Evolutionary conservation across 2,888 invertebrate genomes (phyloP), one percentile per base, ranked within the genome.

Genomic region (Nowickia ferox): DNA sequence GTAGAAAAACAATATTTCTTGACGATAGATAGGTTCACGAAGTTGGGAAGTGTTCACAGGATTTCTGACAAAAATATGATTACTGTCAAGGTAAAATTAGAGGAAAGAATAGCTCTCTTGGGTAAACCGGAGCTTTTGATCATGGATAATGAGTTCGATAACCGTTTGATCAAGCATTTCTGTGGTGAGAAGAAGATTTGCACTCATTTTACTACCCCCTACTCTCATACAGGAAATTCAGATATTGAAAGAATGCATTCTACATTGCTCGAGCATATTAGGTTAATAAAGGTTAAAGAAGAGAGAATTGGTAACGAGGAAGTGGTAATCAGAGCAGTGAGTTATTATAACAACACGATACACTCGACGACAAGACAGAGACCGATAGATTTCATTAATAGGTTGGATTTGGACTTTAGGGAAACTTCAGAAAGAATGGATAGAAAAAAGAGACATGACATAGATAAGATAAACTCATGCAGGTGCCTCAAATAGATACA

Each of bases 121-220:
- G 63, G 63, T 13, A 44, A 65, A 59, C 59, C 59, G 1, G 59
- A 38, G 9, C 8, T 38, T 5, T n/a, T 59, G 1, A 38, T 38
- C 17, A 46, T 80, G 82, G 84, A 84, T 19, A 88, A 84, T 51
- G 86, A 87, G 57, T 85, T 87, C 59, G 79, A 87, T 17, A 84
- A 84, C 13, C 68, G 59, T 19, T 71, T 78, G 10, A 75, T 87
- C 38, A 87, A 59, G 57, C 22, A 79, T 17, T 85, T 79, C 17
- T 84, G 80, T 30, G 17, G 46, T 15, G 83, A 86, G 61, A 77
- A 59, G 1, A 48, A 59, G 38, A 84, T 74, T 51, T 38, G 63
- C 44, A 57, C 57, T 10, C 86, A 87, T 75, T 85, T 84, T 19
- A 84, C 81, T 17, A 85, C 85, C 8, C 81, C 84, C 4, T 51